Conservation (phyloP, 2,888 invertebrate genomes). For the Mesoligia furuncula region DNA sequence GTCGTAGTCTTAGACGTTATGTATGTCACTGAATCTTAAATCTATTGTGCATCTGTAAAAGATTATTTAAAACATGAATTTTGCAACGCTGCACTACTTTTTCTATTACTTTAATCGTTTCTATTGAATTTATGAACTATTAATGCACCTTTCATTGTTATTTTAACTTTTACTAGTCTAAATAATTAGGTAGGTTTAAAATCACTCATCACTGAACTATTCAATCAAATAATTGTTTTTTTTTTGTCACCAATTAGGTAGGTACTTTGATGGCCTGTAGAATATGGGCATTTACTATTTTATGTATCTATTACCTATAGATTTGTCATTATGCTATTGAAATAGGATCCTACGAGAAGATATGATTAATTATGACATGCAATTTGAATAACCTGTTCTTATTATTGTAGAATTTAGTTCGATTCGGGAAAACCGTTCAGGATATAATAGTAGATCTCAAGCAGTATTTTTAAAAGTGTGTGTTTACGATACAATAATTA, state of each 20-base stretch:
- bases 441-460: conserved; percentile 48
- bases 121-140: background rate
- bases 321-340: conserved; percentile 8
- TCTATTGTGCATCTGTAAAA: conserved; percentile 3
- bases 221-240: background rate
- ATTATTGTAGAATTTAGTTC: conserved; percentile 14
- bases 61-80: background rate
- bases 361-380: conserved; percentile 4
- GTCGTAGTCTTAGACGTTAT: background rate
- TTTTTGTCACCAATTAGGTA: background rate
- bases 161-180: background rate
- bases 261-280: background rate
- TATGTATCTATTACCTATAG: conserved; percentile 7
- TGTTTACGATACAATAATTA: conserved; percentile 31
- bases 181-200: conserved; percentile 3
- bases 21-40: background rate
- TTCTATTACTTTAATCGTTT: background rate
- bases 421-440: conserved; percentile 28
- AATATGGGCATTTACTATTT: background rate
- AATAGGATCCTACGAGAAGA: background rate
- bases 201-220: background rate
- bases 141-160: background rate
- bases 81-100: background rate
- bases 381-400: conserved; percentile 36
- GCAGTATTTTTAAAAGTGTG: conserved; percentile 43